Evolutionary conservation across 2,797 vertebrate genomes (phyloP).

Genomic region (Pogoniulus pusillus): DNA sequence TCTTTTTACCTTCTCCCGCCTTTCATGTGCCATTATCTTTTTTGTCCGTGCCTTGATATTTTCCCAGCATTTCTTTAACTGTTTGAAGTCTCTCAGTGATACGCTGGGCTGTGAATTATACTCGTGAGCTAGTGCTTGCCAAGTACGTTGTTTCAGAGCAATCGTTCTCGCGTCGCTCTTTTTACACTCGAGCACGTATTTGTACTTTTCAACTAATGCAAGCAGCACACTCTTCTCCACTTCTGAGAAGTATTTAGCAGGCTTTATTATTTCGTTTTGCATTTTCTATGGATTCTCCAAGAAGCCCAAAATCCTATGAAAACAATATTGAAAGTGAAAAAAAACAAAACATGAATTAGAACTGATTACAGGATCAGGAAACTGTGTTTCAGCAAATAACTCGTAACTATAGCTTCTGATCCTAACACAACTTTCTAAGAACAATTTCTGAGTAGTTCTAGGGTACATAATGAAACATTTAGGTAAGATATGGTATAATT

Average conservation of each 20-base stretch:
- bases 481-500: neutral
- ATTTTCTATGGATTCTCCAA: slow-evolving; percentile 77
- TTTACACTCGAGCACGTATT: slow-evolving; percentile 83
- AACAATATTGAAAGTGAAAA: slow-evolving; percentile 30
- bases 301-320: slow-evolving; percentile 68
- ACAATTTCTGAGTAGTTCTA: neutral
- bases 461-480: neutral
- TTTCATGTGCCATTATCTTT: slow-evolving; percentile 85
- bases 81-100: slow-evolving; percentile 81
- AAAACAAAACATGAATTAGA: slow-evolving; percentile 6
- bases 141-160: slow-evolving; percentile 82
- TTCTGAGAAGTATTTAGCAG: slow-evolving; percentile 85
- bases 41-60: slow-evolving; percentile 86
- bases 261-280: slow-evolving; percentile 86
- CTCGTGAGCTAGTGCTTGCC: slow-evolving; percentile 81
- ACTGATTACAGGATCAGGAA: slow-evolving; percentile 4
- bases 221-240: slow-evolving; percentile 83
- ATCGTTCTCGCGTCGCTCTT: slow-evolving; percentile 83
- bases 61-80: slow-evolving; percentile 85
- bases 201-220: slow-evolving; percentile 80
- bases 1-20: slow-evolving; percentile 81
- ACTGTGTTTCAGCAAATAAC: neutral
- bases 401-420: neutral
- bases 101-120: slow-evolving; percentile 83
- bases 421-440: neutral